Percentiles rank a stretch among this genome's conserved stretches.
Conservation (phyloP, 2,888 invertebrate genomes). For the Diarsia rubi region DNA sequence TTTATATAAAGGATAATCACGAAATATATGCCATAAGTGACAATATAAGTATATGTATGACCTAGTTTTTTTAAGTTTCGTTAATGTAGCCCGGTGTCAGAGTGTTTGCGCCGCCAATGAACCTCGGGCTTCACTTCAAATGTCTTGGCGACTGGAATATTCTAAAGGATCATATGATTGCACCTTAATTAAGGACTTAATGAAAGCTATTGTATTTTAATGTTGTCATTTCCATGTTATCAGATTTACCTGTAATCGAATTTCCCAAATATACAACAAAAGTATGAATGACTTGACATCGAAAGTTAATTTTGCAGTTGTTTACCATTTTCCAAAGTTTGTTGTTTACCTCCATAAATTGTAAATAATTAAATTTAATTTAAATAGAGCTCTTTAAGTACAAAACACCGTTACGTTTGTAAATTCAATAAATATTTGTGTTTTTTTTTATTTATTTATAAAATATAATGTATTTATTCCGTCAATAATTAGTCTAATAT, state of each 20-base stretch:
- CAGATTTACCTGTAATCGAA: not conserved
- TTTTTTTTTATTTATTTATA: conserved; percentile 38
- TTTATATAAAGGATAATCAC: no score
- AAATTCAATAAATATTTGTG: conserved; percentile 41
- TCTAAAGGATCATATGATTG: not conserved
- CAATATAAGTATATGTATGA: no score
- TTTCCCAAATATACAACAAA: not conserved
- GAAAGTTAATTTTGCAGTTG: not conserved
- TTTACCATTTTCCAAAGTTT: conserved; percentile 45
- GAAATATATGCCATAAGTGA: no score
- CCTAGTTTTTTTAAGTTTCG: no score
- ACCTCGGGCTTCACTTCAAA: no score
- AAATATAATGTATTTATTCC: conserved; percentile 43
- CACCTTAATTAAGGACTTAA: not conserved
- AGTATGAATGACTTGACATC: conserved; percentile 30
- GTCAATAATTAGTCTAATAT: conserved; percentile 32
- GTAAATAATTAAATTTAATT: conserved; percentile 50
- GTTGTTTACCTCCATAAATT: conserved; percentile 40
- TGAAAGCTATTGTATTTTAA: not conserved
- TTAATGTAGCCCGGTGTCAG: no score
- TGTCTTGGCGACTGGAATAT: not conserved
- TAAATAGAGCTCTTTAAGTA: conserved; percentile 67
- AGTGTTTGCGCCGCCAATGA: no score
- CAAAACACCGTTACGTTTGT: conserved; percentile 64
- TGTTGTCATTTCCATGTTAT: not conserved